Conservation (phyloP, 2,113 vertebrate species). For the Cottus gobio region DNA sequence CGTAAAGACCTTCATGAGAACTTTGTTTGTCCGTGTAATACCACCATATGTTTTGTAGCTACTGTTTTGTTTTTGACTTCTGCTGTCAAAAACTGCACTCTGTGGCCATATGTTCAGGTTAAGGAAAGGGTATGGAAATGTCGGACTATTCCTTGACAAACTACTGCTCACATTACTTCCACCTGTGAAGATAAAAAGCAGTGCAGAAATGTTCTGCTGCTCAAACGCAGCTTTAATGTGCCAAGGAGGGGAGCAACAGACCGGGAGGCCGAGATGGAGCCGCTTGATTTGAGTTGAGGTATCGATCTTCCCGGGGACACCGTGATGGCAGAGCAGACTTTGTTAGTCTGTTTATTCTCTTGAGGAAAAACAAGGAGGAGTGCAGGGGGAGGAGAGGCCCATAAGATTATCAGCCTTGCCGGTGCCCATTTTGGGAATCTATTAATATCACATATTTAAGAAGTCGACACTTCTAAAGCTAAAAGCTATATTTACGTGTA, state of each 20-base stretch:
- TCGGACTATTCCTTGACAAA: background rate
- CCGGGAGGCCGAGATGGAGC: background rate
- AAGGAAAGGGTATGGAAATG: background rate
- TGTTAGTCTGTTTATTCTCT: constrained; percentile 8
- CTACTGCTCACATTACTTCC: constrained; percentile 13
- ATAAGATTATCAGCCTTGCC: constrained; percentile 10
- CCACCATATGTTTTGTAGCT: constrained; percentile 5
- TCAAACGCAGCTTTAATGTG: background rate
- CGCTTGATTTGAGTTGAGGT: constrained; percentile 24
- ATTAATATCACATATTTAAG: constrained; percentile 33
- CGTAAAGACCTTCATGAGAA: background rate
- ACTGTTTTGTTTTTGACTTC: too few relatives aligned
- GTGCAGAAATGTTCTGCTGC: background rate
- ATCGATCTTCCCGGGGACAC: background rate
- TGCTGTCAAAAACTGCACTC: constrained; percentile 7
- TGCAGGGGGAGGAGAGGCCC: background rate
- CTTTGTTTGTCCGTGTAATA: background rate
- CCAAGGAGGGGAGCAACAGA: background rate
- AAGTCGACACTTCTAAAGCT: constrained; percentile 5
- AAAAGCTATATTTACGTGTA: background rate
- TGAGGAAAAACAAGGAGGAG: background rate
- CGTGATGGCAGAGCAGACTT: constrained; percentile 6
- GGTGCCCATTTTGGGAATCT: constrained; percentile 32
- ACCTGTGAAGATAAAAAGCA: constrained; percentile 15
- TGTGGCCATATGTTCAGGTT: background rate